Evolutionary conservation across 2,113 vertebrate species (phyloP).

Genomic region (Hirundichthys speculiger): DNA sequence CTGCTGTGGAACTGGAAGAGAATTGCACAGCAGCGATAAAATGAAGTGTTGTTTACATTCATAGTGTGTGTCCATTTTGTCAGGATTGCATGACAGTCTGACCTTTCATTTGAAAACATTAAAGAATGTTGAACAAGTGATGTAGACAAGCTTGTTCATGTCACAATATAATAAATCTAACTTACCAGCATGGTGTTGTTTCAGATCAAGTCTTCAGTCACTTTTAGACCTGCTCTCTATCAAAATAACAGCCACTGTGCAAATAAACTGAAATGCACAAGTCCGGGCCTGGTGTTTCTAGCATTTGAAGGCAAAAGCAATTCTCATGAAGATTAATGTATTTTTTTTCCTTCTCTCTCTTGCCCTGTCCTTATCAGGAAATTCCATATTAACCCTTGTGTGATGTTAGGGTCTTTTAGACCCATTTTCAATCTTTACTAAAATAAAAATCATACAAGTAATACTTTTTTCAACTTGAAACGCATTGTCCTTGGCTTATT

Average conservation of each 20-base stretch:
- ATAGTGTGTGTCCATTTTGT: slow-evolving; percentile 35
- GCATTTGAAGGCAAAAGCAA: slow-evolving; percentile 37
- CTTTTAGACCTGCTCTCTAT: slow-evolving; percentile 64
- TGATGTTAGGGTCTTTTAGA: too few species aligned
- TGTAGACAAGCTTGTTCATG: slow-evolving; percentile 53
- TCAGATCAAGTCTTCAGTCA: slow-evolving; percentile 64
- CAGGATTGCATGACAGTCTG: slow-evolving; percentile 30
- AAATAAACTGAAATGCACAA: slow-evolving; percentile 71
- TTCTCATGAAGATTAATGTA: slow-evolving; percentile 55
- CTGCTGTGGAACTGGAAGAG: too few species aligned
- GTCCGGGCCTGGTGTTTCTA: slow-evolving; percentile 63
- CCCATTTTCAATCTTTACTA: too few species aligned
- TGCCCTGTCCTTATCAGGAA: too few species aligned
- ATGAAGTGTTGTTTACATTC: slow-evolving; percentile 6
- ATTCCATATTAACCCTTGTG: too few species aligned
- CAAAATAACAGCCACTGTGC: slow-evolving; percentile 73
- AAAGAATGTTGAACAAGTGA: slow-evolving; percentile 46
- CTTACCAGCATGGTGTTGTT: slow-evolving; percentile 66
- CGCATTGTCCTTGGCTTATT: too few species aligned
- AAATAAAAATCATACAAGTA: too few species aligned
- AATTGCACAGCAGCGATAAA: neutral
- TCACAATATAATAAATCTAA: slow-evolving; percentile 64
- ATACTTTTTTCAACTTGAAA: too few species aligned
- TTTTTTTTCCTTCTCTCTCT: slow-evolving; percentile 25
- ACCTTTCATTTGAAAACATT: slow-evolving; percentile 45